Base-by-base conservation (phyloP, 23 tunicate genomes). In the Botrylloides violaceus region DNA sequence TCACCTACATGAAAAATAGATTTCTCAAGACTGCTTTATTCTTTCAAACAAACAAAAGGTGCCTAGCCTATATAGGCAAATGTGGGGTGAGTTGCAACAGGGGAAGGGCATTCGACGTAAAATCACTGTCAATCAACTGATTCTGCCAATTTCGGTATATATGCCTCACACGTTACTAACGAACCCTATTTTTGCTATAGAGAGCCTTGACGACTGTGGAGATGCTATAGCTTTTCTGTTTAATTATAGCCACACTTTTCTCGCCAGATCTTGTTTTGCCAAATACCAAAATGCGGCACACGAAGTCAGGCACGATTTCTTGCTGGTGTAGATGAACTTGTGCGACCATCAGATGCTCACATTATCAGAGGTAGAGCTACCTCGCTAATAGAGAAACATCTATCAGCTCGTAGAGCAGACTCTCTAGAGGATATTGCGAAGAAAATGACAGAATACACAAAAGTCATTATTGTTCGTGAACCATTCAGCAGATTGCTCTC, bases 301-400 rank as follows among this genome's bases (percentile, higher is more conserved):
- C 86, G 86, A 62, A 36, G 86, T 77, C 57, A 43, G 77, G 38
- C 66, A 79, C 31, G 58, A 36, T 68, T 68, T 43, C 58, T 68
- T 6, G 58, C 58, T 20, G 58, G 32, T 12, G 30, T 36, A 24
- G 74, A 68, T 9, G 57, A 25, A 26, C 74, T 68, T 9, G 57
- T 68, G 4, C 49, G 25, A 0, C 4, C 22, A 5, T 39, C 24
- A 6, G 9, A 21, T 0, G 58, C 1, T 18, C 5, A 23, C 18
- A 15, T 36, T 19, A 39, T 56, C 18, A 56, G n/a, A 37, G 1
- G 43, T 4, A 6, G 28, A 2, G 74, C 58, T 4, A 68, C 58
- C 9, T 36, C 57, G 37, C 58, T 68, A 28, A 43, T 43, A 5
- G 57, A 68, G 30, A 68, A 68, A 22, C 58, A 37, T 23, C 74